These are phyloP conservation scores for Chlorops oryzae DNA, from an alignment of 1,140 invertebrate genomes.

Conservation along the genomic window DNA sequence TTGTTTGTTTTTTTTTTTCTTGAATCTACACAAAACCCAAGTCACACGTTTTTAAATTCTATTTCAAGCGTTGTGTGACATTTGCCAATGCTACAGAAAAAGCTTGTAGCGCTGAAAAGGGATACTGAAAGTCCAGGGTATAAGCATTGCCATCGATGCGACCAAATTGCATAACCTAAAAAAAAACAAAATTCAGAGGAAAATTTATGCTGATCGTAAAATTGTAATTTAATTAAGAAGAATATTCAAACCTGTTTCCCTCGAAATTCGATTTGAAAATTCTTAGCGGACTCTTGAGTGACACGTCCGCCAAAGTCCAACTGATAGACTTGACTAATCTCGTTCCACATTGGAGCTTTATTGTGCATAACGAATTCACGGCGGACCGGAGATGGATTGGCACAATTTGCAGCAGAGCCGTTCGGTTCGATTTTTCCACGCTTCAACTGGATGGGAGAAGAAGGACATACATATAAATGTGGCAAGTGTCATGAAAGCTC, in stretches of 20 bases:
- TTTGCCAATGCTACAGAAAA: constrained; percentile 97
- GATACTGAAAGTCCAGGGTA: constrained; percentile 97
- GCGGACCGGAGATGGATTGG: constrained; percentile 51
- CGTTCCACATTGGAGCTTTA: constrained; percentile 99
- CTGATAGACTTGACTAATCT: constrained; percentile 97
- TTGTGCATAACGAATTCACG: constrained; percentile 94
- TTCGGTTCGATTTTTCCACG: constrained; percentile 57
- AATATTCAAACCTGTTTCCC: constrained; percentile 76
- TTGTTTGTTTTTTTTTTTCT: neutral
- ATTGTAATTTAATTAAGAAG: neutral
- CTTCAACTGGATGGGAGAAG: constrained; percentile 55
- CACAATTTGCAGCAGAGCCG: constrained; percentile 43
- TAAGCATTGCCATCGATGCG: constrained; percentile 97
- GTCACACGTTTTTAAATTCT: constrained; percentile 24
- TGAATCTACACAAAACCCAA: neutral
- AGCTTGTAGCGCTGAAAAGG: constrained; percentile 96
- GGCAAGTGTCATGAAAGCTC: no score
- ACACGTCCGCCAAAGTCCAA: constrained; percentile 98
- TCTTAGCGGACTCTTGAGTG: constrained; percentile 98
- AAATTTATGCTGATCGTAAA: neutral
- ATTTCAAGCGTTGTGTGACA: constrained; percentile 97
- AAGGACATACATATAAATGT: no score
- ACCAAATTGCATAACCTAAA: constrained; percentile 98
- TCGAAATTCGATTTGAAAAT: constrained; percentile 98
- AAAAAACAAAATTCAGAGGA: constrained; percentile 17